Evolutionary conservation across 53 echinoderm and acorn worm genomes (phyloP).

Genomic region (Actinopyga echinites): DNA sequence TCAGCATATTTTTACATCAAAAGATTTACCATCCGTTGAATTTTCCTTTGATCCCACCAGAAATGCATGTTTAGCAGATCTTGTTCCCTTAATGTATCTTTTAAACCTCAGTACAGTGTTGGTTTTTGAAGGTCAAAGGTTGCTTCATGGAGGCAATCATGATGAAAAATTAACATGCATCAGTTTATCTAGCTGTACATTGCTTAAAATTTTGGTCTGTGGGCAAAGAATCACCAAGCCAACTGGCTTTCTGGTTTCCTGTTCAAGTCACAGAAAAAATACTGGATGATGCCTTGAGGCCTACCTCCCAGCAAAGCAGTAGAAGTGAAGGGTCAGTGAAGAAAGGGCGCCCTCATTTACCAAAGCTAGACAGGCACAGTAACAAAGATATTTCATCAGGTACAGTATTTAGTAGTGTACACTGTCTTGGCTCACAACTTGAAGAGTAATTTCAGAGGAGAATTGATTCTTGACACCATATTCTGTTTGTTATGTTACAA

Average conservation of each 20-base stretch:
- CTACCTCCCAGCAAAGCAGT: constrained; percentile 24
- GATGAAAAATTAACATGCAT: background rate
- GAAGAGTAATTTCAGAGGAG: background rate
- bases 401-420: background rate
- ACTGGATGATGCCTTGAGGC: constrained; percentile 3
- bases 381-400: background rate
- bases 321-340: constrained; percentile 21
- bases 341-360: constrained; percentile 1
- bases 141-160: no score
- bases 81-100: no score
- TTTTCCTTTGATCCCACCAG: no score
- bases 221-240: no score
- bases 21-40: no score
- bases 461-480: background rate
- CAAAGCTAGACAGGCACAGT: constrained; percentile 7
- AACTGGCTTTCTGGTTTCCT: background rate
- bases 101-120: no score
- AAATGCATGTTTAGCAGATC: no score
- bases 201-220: no score
- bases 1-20: no score
- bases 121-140: no score
- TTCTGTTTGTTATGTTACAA: background rate
- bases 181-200: background rate
- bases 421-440: background rate
- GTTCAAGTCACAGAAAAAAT: constrained; percentile 18